phyloP scores from a whole-genome alignment of 1,140 invertebrate genomes.

The Globodera rostochiensis region DNA sequence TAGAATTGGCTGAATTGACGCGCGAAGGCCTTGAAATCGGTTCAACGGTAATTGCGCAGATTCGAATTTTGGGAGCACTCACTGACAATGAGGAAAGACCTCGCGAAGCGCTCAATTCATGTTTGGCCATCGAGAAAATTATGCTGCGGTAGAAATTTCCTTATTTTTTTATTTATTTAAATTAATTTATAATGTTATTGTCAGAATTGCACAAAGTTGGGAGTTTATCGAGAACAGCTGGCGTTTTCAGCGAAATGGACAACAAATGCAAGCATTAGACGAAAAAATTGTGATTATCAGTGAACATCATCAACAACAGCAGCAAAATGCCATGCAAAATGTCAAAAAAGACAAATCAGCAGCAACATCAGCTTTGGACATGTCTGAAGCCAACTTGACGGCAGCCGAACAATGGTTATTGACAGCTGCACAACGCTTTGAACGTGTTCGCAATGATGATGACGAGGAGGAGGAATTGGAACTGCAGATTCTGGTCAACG shows the following conservation, averaged over 20 bases:
- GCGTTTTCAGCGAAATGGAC: constrained; percentile 30
- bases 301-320: no score
- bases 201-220: constrained; percentile 73
- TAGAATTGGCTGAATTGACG: constrained; percentile 54
- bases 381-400: not conserved
- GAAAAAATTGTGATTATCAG: not conserved
- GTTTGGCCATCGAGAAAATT: constrained; percentile 56
- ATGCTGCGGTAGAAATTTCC: constrained; percentile 53
- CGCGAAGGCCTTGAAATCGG: constrained; percentile 54
- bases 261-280: constrained; percentile 12
- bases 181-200: constrained; percentile 5
- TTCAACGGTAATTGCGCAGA: constrained; percentile 56
- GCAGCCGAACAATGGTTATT: constrained; percentile 10
- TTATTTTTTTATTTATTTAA: not conserved
- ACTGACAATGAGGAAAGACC: constrained; percentile 58
- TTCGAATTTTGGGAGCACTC: constrained; percentile 54
- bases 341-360: not conserved
- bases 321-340: not conserved
- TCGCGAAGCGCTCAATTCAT: constrained; percentile 51
- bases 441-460: not conserved
- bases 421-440: not conserved
- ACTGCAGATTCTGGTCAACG: not conserved
- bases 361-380: not conserved
- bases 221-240: constrained; percentile 71
- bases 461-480: constrained; percentile 7